Conservation (phyloP, 2,888 invertebrate species). For the Xanthia icteritia region DNA sequence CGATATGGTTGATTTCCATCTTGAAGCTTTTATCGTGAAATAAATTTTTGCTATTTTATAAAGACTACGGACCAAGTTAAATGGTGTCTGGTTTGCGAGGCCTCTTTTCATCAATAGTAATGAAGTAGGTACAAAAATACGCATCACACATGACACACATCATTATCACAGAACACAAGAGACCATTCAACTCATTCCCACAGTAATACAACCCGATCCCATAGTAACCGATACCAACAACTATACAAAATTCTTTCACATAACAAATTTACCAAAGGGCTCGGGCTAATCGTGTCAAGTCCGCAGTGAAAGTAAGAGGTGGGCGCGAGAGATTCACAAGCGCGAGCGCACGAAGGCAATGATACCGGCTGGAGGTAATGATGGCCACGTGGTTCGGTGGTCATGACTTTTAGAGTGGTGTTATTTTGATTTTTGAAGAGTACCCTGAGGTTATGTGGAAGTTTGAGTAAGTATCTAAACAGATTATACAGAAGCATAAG, state of each 20-base stretch:
- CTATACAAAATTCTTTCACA: conserved; percentile 56
- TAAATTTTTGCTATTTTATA: neutral
- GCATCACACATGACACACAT: conserved; percentile 15
- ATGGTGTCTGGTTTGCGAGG: neutral
- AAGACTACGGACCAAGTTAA: neutral
- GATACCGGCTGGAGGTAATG: conserved; percentile 32
- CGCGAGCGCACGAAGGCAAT: conserved; percentile 37
- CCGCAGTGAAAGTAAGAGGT: conserved; percentile 80
- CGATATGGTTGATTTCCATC: neutral
- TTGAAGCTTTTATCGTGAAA: neutral
- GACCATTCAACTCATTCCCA: conserved; percentile 37
- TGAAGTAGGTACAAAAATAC: neutral
- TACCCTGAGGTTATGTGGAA: neutral
- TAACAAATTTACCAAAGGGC: conserved; percentile 72
- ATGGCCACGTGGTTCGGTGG: conserved; percentile 43
- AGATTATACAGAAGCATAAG: neutral
- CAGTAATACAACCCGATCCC: conserved; percentile 29
- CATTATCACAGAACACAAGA: conserved; percentile 31
- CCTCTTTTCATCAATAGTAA: neutral
- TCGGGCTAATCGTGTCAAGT: conserved; percentile 74
- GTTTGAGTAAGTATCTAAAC: neutral
- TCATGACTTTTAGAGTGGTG: conserved; percentile 30
- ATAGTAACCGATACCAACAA: conserved; percentile 33
- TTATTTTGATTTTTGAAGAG: neutral
- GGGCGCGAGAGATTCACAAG: conserved; percentile 59